Evolutionary conservation across 2,113 vertebrate species (phyloP).

Genomic region (Physeter macrocephalus): DNA sequence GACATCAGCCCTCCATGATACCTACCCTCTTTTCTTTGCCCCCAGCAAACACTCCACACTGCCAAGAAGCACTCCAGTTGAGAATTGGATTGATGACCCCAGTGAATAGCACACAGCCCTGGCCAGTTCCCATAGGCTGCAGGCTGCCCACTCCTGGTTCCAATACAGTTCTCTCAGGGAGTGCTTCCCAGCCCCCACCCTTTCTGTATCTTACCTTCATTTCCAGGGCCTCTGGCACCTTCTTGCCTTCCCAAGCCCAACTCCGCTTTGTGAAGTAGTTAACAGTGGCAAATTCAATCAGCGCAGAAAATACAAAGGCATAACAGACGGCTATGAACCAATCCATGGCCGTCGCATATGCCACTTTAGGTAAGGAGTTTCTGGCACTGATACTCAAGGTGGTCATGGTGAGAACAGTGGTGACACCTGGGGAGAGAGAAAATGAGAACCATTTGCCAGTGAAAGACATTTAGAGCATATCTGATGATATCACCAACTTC

Average conservation of each 20-base stretch:
- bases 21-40: not conserved
- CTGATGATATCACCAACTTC: not conserved
- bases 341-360: slow-evolving; percentile 99
- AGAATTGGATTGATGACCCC: slow-evolving; percentile 72
- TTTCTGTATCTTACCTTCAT: slow-evolving; percentile 88
- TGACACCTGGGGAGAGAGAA: slow-evolving; percentile 88
- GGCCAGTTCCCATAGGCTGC: slow-evolving; percentile 61
- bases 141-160: slow-evolving; percentile 77
- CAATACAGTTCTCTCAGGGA: slow-evolving; percentile 64
- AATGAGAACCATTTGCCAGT: not conserved
- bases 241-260: slow-evolving; percentile 99
- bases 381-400: slow-evolving; percentile 99
- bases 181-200: slow-evolving; percentile 57
- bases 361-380: slow-evolving; percentile 99
- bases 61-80: slow-evolving; percentile 74
- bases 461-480: not conserved
- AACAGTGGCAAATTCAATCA: slow-evolving; percentile 99
- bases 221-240: slow-evolving; percentile 90
- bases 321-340: slow-evolving; percentile 99
- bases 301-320: slow-evolving; percentile 99
- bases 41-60: not conserved
- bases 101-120: slow-evolving; percentile 79
- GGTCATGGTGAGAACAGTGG: slow-evolving; percentile 99
- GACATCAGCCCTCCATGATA: not conserved
- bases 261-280: slow-evolving; percentile 99